Base-by-base conservation (phyloP, 1,140 invertebrate species). In the Meteorus sp. region DNA sequence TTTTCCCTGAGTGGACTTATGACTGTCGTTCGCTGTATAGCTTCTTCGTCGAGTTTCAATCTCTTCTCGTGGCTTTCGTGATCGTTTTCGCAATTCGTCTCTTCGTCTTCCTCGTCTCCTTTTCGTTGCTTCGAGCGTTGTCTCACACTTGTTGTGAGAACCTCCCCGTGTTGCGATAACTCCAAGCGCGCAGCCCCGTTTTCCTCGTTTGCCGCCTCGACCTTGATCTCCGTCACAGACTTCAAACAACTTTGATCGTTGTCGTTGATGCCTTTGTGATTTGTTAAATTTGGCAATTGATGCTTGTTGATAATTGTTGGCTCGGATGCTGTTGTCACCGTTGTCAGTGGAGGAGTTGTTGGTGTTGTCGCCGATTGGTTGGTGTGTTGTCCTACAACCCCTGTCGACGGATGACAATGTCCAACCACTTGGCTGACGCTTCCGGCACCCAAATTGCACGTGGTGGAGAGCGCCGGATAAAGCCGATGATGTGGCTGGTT, bases 401-500 rank as follows among this genome's bases (percentile, higher is more conserved):
- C 60, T 39, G 63, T 35, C 33, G 68, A 60, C 56, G 70, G 58
- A 57, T 66, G 56, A 56, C 52, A 57, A 45, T 63, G 61, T 25
- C 54, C 57, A n/a, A n/a, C n/a, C 13, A 50, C 58, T 50, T 55
- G 57, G 51, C 45, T 45, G 1, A 51, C 33, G 44, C 53, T 56
- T 37, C 57, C 62, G 9, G 55, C 39, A 52, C 25, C 60, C 25
- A 52, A 44, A 47, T 57, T 67, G 65, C 60, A 60, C 45, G 54
- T 57, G 37, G 57, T 80, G 77, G 69, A 61, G 29, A 54, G 47
- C 48, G 44, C 56, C 81, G 66, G 79, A 77, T 71, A 80, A 59
- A 66, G 65, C 72, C 79, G 72, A 76, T 82, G 70, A 78, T 80
- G 77, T 85, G 83, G 75, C 83, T 86, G 80, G 87, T 87, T 86